Evolutionary conservation across 2,797 vertebrate species (phyloP).

Genomic region (Lerista edwardsae): DNA sequence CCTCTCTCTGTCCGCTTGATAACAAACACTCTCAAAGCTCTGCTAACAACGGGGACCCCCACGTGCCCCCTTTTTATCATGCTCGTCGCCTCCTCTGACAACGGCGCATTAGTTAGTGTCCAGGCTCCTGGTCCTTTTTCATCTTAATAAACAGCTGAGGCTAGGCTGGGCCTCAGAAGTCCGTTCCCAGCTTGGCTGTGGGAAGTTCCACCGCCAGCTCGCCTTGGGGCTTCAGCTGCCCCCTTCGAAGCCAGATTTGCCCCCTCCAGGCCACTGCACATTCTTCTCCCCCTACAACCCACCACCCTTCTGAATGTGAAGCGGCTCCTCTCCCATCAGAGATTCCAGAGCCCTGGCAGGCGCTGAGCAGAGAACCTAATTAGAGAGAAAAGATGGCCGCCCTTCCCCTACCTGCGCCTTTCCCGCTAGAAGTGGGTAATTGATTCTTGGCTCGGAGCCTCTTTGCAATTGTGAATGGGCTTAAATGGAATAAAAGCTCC

Average conservation of each 20-base stretch:
- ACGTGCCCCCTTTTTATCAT: accelerated
- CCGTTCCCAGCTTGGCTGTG: neutral
- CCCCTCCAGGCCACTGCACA: neutral
- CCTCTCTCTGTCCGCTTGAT: accelerated
- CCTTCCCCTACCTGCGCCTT: constrained; percentile 37
- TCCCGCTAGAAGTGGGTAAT: neutral
- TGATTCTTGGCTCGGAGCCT: constrained; percentile 57
- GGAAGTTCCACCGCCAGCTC: accelerated
- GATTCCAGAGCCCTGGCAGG: neutral
- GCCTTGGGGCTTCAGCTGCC: accelerated
- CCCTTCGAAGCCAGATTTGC: accelerated
- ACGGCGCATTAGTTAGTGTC: accelerated
- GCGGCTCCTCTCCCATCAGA: constrained; percentile 15
- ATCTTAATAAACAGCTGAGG: neutral
- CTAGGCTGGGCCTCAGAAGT: accelerated
- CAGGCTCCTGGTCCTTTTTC: neutral
- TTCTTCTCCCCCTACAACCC: constrained; percentile 7
- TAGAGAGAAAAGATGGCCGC: constrained; percentile 37
- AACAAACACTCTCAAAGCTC: accelerated
- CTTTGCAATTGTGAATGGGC: constrained; percentile 49
- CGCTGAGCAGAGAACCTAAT: constrained; percentile 47
- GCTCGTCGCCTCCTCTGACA: neutral
- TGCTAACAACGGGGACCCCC: neutral
- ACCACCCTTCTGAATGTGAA: constrained; percentile 9
- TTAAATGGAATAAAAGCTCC: constrained; percentile 56